These are phyloP conservation scores for Amphipoea oculea DNA, from an alignment of 2,888 invertebrate species.

Conservation along the genomic window DNA sequence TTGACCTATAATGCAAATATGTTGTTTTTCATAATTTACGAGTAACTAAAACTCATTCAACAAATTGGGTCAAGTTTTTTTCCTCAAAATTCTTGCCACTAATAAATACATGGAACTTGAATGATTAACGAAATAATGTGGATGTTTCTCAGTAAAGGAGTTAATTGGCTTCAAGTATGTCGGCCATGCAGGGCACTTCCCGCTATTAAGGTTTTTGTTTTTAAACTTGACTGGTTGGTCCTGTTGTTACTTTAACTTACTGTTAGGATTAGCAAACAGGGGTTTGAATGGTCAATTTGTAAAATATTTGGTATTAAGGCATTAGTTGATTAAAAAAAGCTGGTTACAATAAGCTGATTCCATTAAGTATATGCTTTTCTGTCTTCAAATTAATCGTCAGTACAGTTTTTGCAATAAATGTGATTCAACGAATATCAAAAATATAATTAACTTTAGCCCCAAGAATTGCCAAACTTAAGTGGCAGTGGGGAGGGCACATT, in stretches of 20 bases:
- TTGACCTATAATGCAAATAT: neutral
- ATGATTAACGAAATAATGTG: constrained; percentile 67
- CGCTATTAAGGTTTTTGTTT: constrained; percentile 68
- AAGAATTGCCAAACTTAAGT: no score
- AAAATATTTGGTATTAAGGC: neutral
- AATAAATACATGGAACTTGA: constrained; percentile 57
- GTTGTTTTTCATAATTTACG: constrained; percentile 1
- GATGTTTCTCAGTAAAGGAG: constrained; percentile 67
- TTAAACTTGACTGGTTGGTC: constrained; percentile 32
- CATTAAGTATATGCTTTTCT: no score
- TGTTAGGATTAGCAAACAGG: constrained; percentile 1
- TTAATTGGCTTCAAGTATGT: constrained; percentile 62
- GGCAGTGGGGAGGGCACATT: no score
- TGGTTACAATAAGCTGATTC: neutral
- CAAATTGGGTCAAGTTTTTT: constrained; percentile 50
- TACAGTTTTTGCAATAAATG: neutral
- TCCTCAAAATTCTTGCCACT: constrained; percentile 40
- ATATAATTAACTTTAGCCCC: neutral
- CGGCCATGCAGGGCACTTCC: constrained; percentile 63
- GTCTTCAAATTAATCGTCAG: neutral
- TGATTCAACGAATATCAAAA: neutral
- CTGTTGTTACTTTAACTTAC: constrained; percentile 21
- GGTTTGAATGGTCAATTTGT: neutral
- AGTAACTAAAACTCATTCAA: constrained; percentile 12
- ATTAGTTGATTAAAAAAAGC: neutral